Conservation (phyloP, 2,797 vertebrate species). For the Hemitrygon akajei region DNA sequence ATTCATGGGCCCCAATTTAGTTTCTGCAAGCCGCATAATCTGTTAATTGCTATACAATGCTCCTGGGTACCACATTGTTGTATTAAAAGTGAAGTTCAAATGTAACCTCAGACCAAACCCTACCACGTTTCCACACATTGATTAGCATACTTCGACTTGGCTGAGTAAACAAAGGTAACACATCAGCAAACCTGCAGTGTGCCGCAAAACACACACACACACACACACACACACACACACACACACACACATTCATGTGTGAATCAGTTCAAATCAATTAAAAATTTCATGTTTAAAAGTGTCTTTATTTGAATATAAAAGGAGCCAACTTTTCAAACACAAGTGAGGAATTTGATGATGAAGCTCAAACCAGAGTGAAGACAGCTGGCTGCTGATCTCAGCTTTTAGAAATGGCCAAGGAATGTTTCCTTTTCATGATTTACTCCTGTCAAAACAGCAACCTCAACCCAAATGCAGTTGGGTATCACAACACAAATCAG, state of each 20-base stretch:
- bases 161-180: not conserved
- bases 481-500: not conserved
- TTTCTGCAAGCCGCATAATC: not conserved
- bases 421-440: not conserved
- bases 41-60: not conserved
- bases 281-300: not conserved
- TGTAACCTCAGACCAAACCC: not conserved
- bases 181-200: not conserved
- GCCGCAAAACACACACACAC: too few species aligned
- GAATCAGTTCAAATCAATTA: constrained; percentile 5
- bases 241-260: not conserved
- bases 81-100: not conserved
- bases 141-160: not conserved
- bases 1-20: not conserved
- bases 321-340: not conserved
- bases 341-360: not conserved
- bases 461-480: not conserved
- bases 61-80: not conserved
- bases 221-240: too few species aligned
- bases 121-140: not conserved
- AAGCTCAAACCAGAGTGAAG: not conserved
- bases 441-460: not conserved
- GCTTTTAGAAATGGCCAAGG: not conserved
- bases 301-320: constrained; percentile 2
- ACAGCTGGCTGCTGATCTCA: not conserved